Percentiles rank a stretch among this genome's conserved stretches.
These are phyloP conservation scores for Tribolium castaneum DNA, from an alignment of 1,140 invertebrate species.

Conservation along the genomic window DNA sequence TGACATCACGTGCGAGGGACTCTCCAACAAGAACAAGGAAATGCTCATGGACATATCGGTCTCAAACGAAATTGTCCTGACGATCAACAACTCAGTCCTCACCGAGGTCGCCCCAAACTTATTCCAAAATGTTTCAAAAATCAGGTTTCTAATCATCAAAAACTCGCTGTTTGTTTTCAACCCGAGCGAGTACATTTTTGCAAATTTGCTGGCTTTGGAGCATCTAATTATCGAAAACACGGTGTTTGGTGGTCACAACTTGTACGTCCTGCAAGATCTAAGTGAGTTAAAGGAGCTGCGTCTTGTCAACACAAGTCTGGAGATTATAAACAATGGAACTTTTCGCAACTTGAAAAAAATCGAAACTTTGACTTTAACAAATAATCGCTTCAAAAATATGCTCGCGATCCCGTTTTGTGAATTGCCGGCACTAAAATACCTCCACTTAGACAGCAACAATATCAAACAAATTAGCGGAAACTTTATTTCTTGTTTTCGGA, in stretches of 20 bases:
- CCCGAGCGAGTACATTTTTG: slow-evolving; percentile 44
- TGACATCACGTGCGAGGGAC: slow-evolving; percentile 56
- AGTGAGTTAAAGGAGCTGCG: slow-evolving; percentile 49
- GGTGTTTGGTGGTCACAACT: slow-evolving; percentile 10
- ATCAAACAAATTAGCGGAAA: slow-evolving; percentile 33
- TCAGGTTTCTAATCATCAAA: slow-evolving; percentile 51
- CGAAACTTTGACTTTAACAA: slow-evolving; percentile 52
- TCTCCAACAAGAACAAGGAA: slow-evolving; percentile 48
- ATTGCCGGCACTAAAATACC: slow-evolving; percentile 43
- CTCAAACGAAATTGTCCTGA: slow-evolving; percentile 58
- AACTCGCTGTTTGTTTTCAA: slow-evolving; percentile 50
- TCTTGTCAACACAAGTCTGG: slow-evolving; percentile 51
- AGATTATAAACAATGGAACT: slow-evolving; percentile 29
- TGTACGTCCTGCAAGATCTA: slow-evolving; percentile 36
- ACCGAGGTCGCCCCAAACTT: slow-evolving; percentile 48
- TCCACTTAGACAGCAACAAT: slow-evolving; percentile 49
- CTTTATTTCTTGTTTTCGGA: slow-evolving; percentile 4
- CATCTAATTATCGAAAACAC: slow-evolving; percentile 48
- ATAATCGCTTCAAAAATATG: slow-evolving; percentile 51
- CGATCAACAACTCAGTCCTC: slow-evolving; percentile 53
- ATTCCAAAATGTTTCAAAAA: slow-evolving; percentile 54
- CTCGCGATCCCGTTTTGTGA: slow-evolving; percentile 51
- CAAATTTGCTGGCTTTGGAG: slow-evolving; percentile 44
- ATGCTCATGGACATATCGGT: slow-evolving; percentile 56
- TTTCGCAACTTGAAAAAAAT: slow-evolving; percentile 50